Base-by-base conservation (phyloP, 1,140 invertebrate species). In the Scaptomyza pallida region DNA sequence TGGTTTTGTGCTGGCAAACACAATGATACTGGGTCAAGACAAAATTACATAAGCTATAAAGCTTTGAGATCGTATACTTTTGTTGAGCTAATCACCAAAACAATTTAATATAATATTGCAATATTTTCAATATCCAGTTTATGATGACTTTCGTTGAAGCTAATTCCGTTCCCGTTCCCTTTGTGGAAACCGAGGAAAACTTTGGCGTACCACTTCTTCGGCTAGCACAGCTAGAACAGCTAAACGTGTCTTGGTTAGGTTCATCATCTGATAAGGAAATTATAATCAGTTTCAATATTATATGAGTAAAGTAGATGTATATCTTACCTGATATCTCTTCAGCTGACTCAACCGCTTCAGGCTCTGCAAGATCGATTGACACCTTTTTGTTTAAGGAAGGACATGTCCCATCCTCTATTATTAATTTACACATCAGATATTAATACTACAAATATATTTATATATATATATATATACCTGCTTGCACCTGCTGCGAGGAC, bases 41-140 rank as follows among this genome's bases (percentile, higher is more conserved):
- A 69, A 55, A 55, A 21, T 50, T n/a, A 70, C 5, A 63, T 70
- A 55, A 70, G 59, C 30, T 48, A 43, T 40, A 41, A 41, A 30
- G 60, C 43, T 43, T 30, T 30, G 10, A 26, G 40, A 19, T n/a
- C n/a, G n/a, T n/a, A n/a, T n/a, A n/a, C n/a, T n/a, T 30, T 30
- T 37, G n/a, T n/a, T 37, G n/a, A 37, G 12, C 33, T 35, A 30
- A 30, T 30, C 26, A 30, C 26, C 26, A 30, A 30, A 30, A 30
- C 6, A 6, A 9, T 30, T 30, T 30, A 9, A 30, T 2, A 30
- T 30, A 30, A 30, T 1, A 9, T 30, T 30, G 6, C 2, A 30
- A 9, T 9, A 30, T 8, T 30, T 30, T 9, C 26, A 30, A 30
- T 8, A 30, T 0, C 26, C 26, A 30, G 9, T 0, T 1, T 0